Base-by-base conservation (phyloP, 2,888 invertebrate species). In the Conus canariensis region DNA sequence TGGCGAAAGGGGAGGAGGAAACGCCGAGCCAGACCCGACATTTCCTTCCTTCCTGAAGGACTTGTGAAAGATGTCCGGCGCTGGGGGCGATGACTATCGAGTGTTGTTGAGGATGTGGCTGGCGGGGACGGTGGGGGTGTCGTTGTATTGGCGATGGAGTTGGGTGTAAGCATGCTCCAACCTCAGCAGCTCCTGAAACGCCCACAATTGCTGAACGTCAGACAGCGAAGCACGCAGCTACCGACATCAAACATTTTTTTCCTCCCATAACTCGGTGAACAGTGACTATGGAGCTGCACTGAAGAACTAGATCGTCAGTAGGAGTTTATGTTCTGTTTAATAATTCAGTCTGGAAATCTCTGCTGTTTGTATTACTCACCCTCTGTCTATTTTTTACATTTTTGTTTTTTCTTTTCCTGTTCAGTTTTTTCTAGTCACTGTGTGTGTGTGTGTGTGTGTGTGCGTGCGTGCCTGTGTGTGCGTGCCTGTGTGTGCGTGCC, bases 111-210 rank as follows among this genome's bases (percentile, higher is more conserved):
- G 70, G 92, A 92, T 77, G 91, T 92, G 64, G 91, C 91, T 58
- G 90, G 92, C 88, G 19, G 91, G 80, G 5, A 67, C 14, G 16
- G 86, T 77, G 22, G 91, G 70, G n/a, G 86, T 60, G 89, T 93
- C 91, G 92, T 93, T 93, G 87, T 92, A 92, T 60, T 92, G 91
- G 64, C 91, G 89, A 82, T 93, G 93, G 9, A 95, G 92, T 83
- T 95, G 95, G 10, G 93, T 94, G 92, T 95, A 95, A 0, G 95
- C 94, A 89, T 94, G 93, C 90, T 95, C 95, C 82, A 95, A 91
- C 67, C 95, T 94, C 90, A 95, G 94, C 70, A 95, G 91, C 88
- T 95, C 95, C 95, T 95, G 93, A 59, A 91, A 80, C 3, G 30
- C 30, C n/a, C 77, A 70, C 77, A 70, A 16, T 22, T 19, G 30